Evolutionary conservation across 1,140 invertebrate species (phyloP).

Genomic region (Sesamia nonagrioides): DNA sequence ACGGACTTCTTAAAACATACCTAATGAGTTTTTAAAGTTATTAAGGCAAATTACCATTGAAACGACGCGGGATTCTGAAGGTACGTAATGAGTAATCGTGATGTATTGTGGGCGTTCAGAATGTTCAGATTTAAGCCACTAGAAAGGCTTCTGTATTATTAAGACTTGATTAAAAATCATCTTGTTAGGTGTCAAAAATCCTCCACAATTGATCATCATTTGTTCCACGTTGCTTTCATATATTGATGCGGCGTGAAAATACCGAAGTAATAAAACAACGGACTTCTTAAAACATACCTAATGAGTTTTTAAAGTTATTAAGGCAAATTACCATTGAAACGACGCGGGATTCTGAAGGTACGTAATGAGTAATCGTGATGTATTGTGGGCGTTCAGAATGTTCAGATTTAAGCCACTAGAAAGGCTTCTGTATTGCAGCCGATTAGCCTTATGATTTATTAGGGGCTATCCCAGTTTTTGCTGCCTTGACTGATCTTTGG

Average conservation of each 20-base stretch:
- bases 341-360: slow-evolving; percentile 58
- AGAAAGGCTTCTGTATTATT: slow-evolving; percentile 62
- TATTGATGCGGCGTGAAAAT: slow-evolving; percentile 35
- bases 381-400: slow-evolving; percentile 58
- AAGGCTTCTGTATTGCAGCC: slow-evolving; percentile 62
- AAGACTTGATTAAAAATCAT: too few species aligned
- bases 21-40: slow-evolving; percentile 79
- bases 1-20: slow-evolving; percentile 57
- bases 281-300: slow-evolving; percentile 60
- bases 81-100: slow-evolving; percentile 63
- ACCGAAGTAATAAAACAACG: slow-evolving; percentile 23
- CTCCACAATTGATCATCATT: neutral
- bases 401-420: slow-evolving; percentile 53
- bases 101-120: slow-evolving; percentile 58
- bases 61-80: slow-evolving; percentile 60
- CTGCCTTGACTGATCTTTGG: slow-evolving; percentile 43
- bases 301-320: slow-evolving; percentile 81
- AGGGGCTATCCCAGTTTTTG: slow-evolving; percentile 45
- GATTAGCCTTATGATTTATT: slow-evolving; percentile 66
- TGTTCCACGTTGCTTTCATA: neutral
- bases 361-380: slow-evolving; percentile 64
- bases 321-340: slow-evolving; percentile 74
- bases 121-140: slow-evolving; percentile 53
- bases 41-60: slow-evolving; percentile 78
- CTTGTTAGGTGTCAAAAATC: too few species aligned